Conservation (phyloP, 2,113 vertebrate species). For the Myanophis thanlyinensis region DNA sequence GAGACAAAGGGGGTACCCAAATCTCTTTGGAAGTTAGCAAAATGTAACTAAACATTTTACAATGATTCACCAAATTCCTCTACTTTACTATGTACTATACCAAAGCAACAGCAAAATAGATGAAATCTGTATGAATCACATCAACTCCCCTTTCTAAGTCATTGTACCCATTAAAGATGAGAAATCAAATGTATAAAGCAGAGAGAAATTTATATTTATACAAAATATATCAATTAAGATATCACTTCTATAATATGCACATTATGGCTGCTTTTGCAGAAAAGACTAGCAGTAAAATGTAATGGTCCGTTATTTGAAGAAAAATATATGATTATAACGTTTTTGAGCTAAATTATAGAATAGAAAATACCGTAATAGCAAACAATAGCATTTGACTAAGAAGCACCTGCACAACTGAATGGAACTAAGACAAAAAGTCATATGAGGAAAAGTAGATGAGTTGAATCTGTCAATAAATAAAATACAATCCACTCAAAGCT, state of each 20-base stretch:
- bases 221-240: neutral
- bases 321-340: neutral
- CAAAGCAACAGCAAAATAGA: neutral
- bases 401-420: neutral
- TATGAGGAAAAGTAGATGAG: conserved; percentile 21
- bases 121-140: neutral
- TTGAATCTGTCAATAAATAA: conserved; percentile 7
- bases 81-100: neutral
- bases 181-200: neutral
- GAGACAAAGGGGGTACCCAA: neutral
- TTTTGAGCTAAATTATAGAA: neutral
- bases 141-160: neutral
- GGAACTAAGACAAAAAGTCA: neutral
- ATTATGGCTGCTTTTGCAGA: neutral
- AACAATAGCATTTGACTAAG: neutral
- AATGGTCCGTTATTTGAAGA: neutral
- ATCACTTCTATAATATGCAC: neutral
- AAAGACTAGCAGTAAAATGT: neutral
- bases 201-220: neutral
- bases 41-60: neutral
- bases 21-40: neutral
- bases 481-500: conserved; percentile 30
- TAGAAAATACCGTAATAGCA: neutral
- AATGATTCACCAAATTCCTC: neutral
- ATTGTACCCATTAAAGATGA: neutral